Base-by-base conservation (phyloP, 2,113 vertebrate species). In the Ptilorrhoa leucosticta region DNA sequence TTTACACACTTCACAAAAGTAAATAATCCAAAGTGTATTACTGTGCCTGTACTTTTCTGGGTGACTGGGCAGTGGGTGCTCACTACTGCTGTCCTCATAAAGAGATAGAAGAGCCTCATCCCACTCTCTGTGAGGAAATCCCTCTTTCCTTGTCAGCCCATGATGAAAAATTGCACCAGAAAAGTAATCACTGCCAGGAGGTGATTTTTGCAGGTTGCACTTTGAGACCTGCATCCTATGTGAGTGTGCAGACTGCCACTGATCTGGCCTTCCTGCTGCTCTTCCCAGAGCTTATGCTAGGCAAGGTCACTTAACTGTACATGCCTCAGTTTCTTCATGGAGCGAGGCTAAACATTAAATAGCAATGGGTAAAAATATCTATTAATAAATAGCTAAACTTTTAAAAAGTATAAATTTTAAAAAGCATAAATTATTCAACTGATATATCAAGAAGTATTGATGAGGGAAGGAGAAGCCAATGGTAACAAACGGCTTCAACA, bases 361-460 rank as follows among this genome's bases (percentile, higher is more conserved):
- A 77, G 42, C 51, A 83, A 64, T 4, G 56, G 68, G 63, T 69
- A 73, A 47, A 83, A 82, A 31, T 56, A 69, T 30, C n/a, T 77
- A 40, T 87, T 76, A 86, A 96, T 94, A 94, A 94, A 88, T 84
- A 84, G 44, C 24, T 89, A 78, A 86, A 90, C 35, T 20, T 64
- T 69, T 80, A 47, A 57, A 95, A 96, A 42, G 8, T 72, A 80
- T 84, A 81, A 93, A 78, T 95, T 93, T 69, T 80, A 47, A 57
- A 95, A 96, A 42, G 8, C 69, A 80, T 84, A 81, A 93, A 78
- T 95, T 93, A 87, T 47, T 68, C 58, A 96, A 96, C 95, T 12
- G 31, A 58, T 83, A 17, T 2, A 77, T 58, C 54, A 81, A 57
- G 83, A 71, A 86, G 13, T 76, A 56, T 21, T 64, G 75, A 58